A percentile compares a stretch with the other conserved stretches of the same genome.
Evolutionary conservation across 2,888 invertebrate genomes (phyloP).

Genomic region (Alentia gelatinosa): DNA sequence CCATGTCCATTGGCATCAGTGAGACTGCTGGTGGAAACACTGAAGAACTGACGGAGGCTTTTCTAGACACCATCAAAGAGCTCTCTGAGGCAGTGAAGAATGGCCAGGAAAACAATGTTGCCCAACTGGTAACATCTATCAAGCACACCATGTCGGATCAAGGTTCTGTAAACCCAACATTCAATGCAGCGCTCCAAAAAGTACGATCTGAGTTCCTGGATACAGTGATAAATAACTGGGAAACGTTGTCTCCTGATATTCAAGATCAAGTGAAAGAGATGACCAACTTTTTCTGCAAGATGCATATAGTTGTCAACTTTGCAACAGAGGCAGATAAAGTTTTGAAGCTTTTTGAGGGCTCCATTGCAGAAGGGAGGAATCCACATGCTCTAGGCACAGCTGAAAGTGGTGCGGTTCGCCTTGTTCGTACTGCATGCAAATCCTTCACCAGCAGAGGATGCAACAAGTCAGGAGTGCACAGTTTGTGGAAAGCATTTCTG

Average conservation of each 20-base stretch:
- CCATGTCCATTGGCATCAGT: not conserved
- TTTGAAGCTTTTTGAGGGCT: not conserved
- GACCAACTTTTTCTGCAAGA: slow-evolving; percentile 43
- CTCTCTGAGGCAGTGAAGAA: not conserved
- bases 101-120: not conserved
- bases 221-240: not conserved
- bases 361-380: not conserved
- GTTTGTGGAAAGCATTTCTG: not conserved
- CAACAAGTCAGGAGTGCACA: not conserved
- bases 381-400: not conserved
- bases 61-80: not conserved
- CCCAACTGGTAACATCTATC: not conserved
- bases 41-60: not conserved
- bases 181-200: not conserved
- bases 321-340: slow-evolving; percentile 54
- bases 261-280: not conserved
- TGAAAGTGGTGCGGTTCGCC: not conserved
- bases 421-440: not conserved
- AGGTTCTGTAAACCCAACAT: not conserved
- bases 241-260: not conserved
- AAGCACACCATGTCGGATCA: slow-evolving; percentile 39
- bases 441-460: not conserved
- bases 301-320: slow-evolving; percentile 60
- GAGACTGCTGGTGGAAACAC: not conserved
- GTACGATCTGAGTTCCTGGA: not conserved